Percentiles rank a stretch among this genome's conserved stretches.
Evolutionary conservation across 2,888 invertebrate genomes (phyloP).

Genomic region (Lobophora halterata): DNA sequence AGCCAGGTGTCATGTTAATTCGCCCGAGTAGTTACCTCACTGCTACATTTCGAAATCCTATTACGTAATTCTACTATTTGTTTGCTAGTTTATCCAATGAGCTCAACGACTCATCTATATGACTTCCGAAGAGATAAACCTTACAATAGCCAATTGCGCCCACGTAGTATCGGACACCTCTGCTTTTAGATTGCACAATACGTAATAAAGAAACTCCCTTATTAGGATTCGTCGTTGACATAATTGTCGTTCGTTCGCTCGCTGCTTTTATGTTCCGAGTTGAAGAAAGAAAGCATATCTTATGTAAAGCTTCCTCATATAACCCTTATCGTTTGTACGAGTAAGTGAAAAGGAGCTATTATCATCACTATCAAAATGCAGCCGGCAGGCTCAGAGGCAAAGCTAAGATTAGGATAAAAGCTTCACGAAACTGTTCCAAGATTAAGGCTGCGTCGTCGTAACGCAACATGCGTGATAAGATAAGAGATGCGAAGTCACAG

Average conservation of each 20-base stretch:
- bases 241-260: slow-evolving; percentile 27
- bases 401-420: slow-evolving; percentile 38
- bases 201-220: slow-evolving; percentile 33
- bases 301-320: slow-evolving; percentile 33
- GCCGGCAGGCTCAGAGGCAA: slow-evolving; percentile 26
- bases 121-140: slow-evolving; percentile 29
- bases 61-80: slow-evolving; percentile 5
- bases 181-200: slow-evolving; percentile 31
- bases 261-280: slow-evolving; percentile 27
- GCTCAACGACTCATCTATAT: slow-evolving; percentile 23
- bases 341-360: slow-evolving; percentile 22
- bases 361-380: slow-evolving; percentile 37
- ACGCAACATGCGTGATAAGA: slow-evolving; percentile 43
- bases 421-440: slow-evolving; percentile 42
- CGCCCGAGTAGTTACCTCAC: no score
- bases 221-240: slow-evolving; percentile 31
- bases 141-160: slow-evolving; percentile 35
- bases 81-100: slow-evolving; percentile 13
- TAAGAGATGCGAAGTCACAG: slow-evolving; percentile 42
- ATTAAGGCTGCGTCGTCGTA: slow-evolving; percentile 37
- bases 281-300: slow-evolving; percentile 23
- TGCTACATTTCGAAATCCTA: slow-evolving; percentile 11
- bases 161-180: slow-evolving; percentile 31
- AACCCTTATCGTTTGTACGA: slow-evolving; percentile 24
- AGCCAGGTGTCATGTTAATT: no score